Base-by-base conservation (phyloP, 2,888 invertebrate genomes). In the Linyphia triangularis region DNA sequence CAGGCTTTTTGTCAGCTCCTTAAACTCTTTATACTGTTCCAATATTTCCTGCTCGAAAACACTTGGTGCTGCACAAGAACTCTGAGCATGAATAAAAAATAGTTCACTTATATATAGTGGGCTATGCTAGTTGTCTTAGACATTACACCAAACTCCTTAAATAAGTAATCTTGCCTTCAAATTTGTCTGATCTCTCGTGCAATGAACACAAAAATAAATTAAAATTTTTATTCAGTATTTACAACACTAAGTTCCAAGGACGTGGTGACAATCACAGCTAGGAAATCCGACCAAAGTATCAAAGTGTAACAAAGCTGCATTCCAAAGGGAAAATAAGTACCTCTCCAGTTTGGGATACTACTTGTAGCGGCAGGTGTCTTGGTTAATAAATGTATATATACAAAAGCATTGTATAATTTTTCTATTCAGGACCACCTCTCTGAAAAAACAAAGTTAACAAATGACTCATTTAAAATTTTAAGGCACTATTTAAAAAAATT, bases 391-490 rank as follows among this genome's bases (percentile, higher is more conserved):
- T 75, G 43, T 59, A 24, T 86, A 79, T 86, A 26, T 79, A 86
- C 85, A 79, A 63, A 26, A n/a, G 19, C n/a, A 61, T 30, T 59
- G 16, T 10, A 26, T 51, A 51, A 16, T 43, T 63, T 3, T 51
- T 19, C 61, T 79, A 89, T 81, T 89, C 89, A 24, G 85, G 89
- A 22, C 89, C 89, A 28, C 89, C 89, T 79, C 89, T 79, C 89
- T 89, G 79, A n/a, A 78, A 88, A 61, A 79, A 65, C 24, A n/a
- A 70, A 24, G 16, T 1, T 59, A 4, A 59, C 2, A 33, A 33
- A 33, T 9, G 4, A 6, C 9, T 33, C n/a, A n/a, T n/a, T n/a
- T n/a, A n/a, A n/a, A n/a, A n/a, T n/a, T n/a, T n/a, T n/a, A n/a
- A n/a, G n/a, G n/a, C n/a, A n/a, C n/a, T n/a, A n/a, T n/a, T n/a